Conservation (phyloP, 64 coral and sea anemone species). For the Platygyra sinensis region DNA sequence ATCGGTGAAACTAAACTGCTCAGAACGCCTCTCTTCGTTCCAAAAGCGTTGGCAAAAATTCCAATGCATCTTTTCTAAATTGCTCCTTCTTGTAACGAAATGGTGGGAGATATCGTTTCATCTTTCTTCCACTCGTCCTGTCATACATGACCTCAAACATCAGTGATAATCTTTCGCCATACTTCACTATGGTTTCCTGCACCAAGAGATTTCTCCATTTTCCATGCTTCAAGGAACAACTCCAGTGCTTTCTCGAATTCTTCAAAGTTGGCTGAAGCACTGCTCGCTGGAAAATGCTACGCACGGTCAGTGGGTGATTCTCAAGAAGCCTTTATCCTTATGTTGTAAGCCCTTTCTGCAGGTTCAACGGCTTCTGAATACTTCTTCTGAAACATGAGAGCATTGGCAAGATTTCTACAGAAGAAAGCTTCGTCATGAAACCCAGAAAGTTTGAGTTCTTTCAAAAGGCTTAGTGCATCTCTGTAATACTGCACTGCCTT, state of each 20-base stretch:
- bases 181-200: constrained; percentile 14
- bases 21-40: not conserved
- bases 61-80: not conserved
- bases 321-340: constrained; percentile 23
- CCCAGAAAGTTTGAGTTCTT: constrained; percentile 32
- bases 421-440: constrained; percentile 11
- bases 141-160: not conserved
- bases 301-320: constrained; percentile 8
- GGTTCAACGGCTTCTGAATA: not conserved
- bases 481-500: constrained; percentile 2
- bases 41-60: constrained; percentile 6
- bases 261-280: constrained; percentile 12
- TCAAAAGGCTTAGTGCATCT: constrained; percentile 27
- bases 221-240: constrained; percentile 36
- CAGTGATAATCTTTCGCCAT: constrained; percentile 2
- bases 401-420: constrained; percentile 37
- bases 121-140: not conserved
- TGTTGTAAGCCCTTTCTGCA: constrained; percentile 17
- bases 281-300: constrained; percentile 37
- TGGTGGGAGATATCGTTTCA: not conserved
- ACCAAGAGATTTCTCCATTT: constrained; percentile 21
- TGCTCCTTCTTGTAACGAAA: not conserved
- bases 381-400: constrained; percentile 1
- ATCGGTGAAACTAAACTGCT: not conserved
- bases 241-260: constrained; percentile 14